Evolutionary conservation across 2,888 invertebrate genomes (phyloP), one percentile per base, ranked within the genome.

Genomic region (Amaurobius ferox): DNA sequence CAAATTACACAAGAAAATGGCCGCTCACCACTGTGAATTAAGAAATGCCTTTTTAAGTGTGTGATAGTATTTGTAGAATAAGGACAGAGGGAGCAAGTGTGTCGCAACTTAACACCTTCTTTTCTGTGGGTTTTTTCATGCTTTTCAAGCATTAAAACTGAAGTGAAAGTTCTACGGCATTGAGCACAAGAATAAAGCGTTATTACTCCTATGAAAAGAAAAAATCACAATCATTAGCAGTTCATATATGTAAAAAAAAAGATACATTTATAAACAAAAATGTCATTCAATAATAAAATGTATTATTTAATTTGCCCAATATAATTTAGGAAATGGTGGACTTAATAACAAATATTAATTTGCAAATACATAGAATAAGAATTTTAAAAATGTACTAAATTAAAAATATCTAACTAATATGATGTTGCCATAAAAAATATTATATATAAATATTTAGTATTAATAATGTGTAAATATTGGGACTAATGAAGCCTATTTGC

Each of bases 1-100:
- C 81, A 83, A n/a, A 83, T 29, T 13, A 44, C 70, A 48, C 81
- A 83, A 6, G 81, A 70, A 76, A 76, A 83, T 29, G 81, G 81
- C 29, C 81, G 30, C 32, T 83, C 81, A 13, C 81, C 81, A 55
- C 76, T 83, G 55, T 83, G 81, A 29, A 83, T 83, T 13, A 83
- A 62, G 30, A 83, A 83, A 35, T 83, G 81, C 5, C 81, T 30
- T 64, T 83, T 83, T 28, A 83, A 71, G 32, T 83, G 81, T 13
- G 81, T 83, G n/a, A 83, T 64, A 19, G 81, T 83, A n/a, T 83
- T 83, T n/a, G 81, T 83, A 5, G 81, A 83, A 35, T 83, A 83
- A 0, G 81, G 81, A 44, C 81, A 83, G 6, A 83, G 30, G 11
- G 64, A 39, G 16, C 81, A 83, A 5, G 68, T 71, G n/a, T 83